Conservation (phyloP, 2,888 invertebrate genomes). For the Spialia ferax region DNA sequence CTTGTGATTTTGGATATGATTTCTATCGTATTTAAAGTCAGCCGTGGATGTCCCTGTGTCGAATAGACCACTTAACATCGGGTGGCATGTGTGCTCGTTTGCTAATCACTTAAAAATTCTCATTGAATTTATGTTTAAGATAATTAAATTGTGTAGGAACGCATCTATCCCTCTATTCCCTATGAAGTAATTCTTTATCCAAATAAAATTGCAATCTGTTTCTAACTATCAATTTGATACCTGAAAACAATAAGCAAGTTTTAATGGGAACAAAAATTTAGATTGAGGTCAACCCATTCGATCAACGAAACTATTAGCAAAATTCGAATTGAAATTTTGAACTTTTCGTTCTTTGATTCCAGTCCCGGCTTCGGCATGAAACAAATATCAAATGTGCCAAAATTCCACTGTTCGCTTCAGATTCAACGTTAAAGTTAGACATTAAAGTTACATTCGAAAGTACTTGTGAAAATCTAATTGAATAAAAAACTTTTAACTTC, state of each 20-base stretch:
- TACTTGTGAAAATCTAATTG: constrained; percentile 32
- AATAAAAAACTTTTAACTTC: constrained; percentile 33
- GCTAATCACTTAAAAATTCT: no score
- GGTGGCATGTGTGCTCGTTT: no score
- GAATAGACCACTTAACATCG: no score
- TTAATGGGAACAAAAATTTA: constrained; percentile 34
- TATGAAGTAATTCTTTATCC: not conserved
- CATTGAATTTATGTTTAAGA: no score
- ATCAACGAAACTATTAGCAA: constrained; percentile 25
- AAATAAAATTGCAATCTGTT: not conserved
- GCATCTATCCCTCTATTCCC: no score
- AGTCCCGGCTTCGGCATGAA: constrained; percentile 6
- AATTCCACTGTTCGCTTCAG: constrained; percentile 29
- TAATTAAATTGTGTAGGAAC: no score
- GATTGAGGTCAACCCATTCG: constrained; percentile 23
- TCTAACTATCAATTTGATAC: constrained; percentile 19
- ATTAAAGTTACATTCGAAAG: constrained; percentile 33
- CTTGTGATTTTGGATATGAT: no score
- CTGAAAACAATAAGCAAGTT: constrained; percentile 27
- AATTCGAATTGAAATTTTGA: constrained; percentile 26
- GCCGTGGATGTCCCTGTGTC: no score
- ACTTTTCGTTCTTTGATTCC: constrained; percentile 32
- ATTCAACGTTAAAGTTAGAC: constrained; percentile 25
- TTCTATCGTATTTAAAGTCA: no score
- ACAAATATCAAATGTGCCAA: constrained; percentile 40